Percentiles rank a stretch among this genome's conserved stretches.
phyloP scores from a whole-genome alignment of 2,113 vertebrate species.

The Empidonax traillii region DNA sequence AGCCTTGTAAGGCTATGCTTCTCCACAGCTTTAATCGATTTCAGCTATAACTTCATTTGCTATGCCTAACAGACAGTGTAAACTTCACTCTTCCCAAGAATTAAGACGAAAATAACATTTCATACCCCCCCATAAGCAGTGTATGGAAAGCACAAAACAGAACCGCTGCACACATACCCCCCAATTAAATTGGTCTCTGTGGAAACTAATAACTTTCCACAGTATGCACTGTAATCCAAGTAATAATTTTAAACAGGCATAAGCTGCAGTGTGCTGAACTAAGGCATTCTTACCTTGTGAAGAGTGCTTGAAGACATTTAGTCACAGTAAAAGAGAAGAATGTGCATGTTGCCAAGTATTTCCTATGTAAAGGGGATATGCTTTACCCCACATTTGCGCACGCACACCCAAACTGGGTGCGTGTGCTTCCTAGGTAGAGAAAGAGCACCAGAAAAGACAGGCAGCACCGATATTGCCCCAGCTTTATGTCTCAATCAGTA shows the following conservation, averaged over 20 bases:
- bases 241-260: conserved; percentile 51
- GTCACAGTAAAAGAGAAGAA: conserved; percentile 32
- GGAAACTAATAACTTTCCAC: conserved; percentile 65
- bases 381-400: background rate
- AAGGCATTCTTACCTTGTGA: conserved; percentile 56
- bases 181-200: conserved; percentile 58
- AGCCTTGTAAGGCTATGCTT: conserved; percentile 52
- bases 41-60: conserved; percentile 44
- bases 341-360: background rate
- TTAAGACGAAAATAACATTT: conserved; percentile 17
- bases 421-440: background rate
- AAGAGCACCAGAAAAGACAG: background rate
- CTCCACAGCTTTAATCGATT: conserved; percentile 31
- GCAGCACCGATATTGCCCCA: background rate
- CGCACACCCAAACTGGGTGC: background rate
- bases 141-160: background rate
- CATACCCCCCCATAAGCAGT: background rate
- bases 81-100: conserved; percentile 43
- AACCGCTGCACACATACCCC: conserved; percentile 23
- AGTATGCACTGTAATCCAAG: conserved; percentile 56
- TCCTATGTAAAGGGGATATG: background rate
- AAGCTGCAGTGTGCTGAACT: conserved; percentile 53
- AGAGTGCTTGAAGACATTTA: conserved; percentile 14
- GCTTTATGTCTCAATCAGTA: conserved; percentile 19
- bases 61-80: conserved; percentile 26